These are phyloP conservation scores for Portevinia maculata DNA, from an alignment of 2,888 invertebrate species.

Conservation along the genomic window DNA sequence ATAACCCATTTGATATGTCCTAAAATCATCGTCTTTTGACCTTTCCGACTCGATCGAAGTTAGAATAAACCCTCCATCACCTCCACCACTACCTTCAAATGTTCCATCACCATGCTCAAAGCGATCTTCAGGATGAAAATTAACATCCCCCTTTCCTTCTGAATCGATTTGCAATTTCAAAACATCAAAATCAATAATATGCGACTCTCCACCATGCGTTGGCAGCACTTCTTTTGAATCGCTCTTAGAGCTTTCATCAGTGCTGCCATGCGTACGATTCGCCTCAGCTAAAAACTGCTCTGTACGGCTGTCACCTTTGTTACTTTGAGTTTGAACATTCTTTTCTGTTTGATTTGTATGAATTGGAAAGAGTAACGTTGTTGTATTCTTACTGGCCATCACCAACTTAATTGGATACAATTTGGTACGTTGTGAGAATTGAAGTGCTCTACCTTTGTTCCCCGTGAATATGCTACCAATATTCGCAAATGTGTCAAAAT, in stretches of 20 bases:
- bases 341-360: conserved; percentile 42
- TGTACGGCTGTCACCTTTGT: conserved; percentile 22
- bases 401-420: conserved; percentile 67
- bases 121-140: conserved; percentile 57
- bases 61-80: not conserved
- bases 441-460: conserved; percentile 68
- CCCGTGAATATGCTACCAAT: conserved; percentile 63
- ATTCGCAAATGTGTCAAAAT: conserved; percentile 60
- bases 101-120: conserved; percentile 1
- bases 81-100: too few species aligned
- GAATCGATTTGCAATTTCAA: conserved; percentile 66
- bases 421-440: conserved; percentile 59
- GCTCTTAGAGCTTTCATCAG: conserved; percentile 26
- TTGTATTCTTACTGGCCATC: conserved; percentile 59
- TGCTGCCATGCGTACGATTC: conserved; percentile 45
- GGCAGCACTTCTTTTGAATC: conserved; percentile 23
- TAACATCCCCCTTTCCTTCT: conserved; percentile 51
- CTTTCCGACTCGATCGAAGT: not conserved
- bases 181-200: conserved; percentile 68
- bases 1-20: conserved; percentile 13
- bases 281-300: conserved; percentile 43
- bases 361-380: conserved; percentile 65
- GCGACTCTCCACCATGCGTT: conserved; percentile 45
- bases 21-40: not conserved
- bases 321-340: conserved; percentile 2